Evolutionary conservation across 2,888 invertebrate genomes (phyloP), one percentile per base, ranked within the genome.

Genomic region (Hydrotaea cyrtoneurina): DNA sequence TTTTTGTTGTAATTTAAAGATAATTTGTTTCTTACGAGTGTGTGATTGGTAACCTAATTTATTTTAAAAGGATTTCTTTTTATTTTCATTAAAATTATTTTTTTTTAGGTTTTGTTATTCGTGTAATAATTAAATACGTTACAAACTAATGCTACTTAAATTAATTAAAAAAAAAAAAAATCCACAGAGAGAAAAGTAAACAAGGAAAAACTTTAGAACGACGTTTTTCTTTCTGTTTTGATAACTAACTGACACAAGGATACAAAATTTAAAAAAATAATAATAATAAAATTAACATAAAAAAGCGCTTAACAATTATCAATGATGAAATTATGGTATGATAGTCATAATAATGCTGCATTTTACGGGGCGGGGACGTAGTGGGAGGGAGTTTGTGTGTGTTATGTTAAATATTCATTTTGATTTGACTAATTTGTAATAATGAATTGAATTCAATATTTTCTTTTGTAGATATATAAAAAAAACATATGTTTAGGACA

Each of bases 391-490:
- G 43, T 71, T 57, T 43, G 19, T 59, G 50, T 36, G 36, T 43
- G 31, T 11, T 73, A 69, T 72, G 36, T 78, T 78, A 69, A 74
- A 81, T 73, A 78, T 39, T 75, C 21, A 21, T 75, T 81, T 73
- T 66, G 50, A 78, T 73, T 81, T 79, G 79, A 78, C 81, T 55
- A 78, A 76, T 76, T 69, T 43, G 7, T 78, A 76, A 69, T 62
- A 39, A 69, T 82, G 85, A 85, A 85, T 85, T 85, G 36, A 50
- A 85, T 85, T 85, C 85, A 85, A 82, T 71, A 59, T 74, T 39
- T 50, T 78, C 31, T 74, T 31, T 73, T 36, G 43, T 69, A 23
- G 59, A 43, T 23, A 7, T 39, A 74, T 55, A 69, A 64, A 53
- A 55, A 36, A 13, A 13, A 17, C 23, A 17, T 64, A 17, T 36